Conservation (phyloP, 2,113 vertebrate genomes). For the Mystacornis crossleyi region DNA sequence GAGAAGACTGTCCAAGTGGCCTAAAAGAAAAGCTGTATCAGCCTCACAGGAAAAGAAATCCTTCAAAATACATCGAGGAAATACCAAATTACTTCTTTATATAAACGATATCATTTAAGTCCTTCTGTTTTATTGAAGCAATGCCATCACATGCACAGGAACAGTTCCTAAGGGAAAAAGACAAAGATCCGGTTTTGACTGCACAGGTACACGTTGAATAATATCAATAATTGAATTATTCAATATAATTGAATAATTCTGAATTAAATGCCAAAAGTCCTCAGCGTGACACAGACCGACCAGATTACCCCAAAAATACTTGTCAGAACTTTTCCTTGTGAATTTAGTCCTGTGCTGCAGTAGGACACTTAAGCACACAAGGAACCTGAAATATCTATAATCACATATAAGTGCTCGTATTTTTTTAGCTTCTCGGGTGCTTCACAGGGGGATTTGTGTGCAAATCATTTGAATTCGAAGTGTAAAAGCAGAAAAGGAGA, state of each 20-base stretch:
- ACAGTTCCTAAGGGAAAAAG: neutral
- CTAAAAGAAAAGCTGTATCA: neutral
- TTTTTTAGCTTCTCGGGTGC: neutral
- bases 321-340: neutral
- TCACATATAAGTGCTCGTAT: neutral
- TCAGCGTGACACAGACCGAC: neutral
- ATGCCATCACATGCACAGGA: neutral
- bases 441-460: neutral
- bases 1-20: neutral
- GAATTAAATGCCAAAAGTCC: neutral
- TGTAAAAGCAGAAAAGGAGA: neutral
- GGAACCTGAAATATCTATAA: neutral
- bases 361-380: neutral
- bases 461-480: neutral
- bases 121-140: neutral
- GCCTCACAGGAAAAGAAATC: neutral
- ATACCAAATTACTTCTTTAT: neutral
- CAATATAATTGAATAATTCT: too few relatives aligned
- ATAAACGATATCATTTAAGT: neutral
- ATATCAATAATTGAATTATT: too few relatives aligned
- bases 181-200: neutral
- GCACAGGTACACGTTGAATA: neutral
- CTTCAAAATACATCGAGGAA: neutral
- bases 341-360: neutral
- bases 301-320: neutral